phyloP scores from a whole-genome alignment of 2,888 invertebrate genomes.

The Stictocephala bisonia region DNA sequence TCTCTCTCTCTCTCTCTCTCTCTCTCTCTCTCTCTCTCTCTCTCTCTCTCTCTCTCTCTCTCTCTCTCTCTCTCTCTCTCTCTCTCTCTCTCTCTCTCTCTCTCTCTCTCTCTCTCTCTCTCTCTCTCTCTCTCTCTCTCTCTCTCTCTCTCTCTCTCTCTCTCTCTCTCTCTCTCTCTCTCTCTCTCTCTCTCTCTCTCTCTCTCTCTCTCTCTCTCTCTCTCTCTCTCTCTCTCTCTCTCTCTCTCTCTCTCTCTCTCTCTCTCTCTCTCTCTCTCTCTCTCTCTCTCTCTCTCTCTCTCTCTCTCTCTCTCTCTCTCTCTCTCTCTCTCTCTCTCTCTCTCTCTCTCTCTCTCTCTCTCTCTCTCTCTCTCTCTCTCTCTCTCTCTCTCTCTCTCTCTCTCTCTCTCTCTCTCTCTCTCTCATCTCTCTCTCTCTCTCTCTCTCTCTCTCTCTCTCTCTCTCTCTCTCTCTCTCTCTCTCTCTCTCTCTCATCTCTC shows the following conservation, averaged over 20 bases:
- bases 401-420: too few relatives aligned
- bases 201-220: not conserved
- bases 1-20: slow-evolving; percentile 1
- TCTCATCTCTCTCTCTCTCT: too few relatives aligned
- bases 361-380: too few relatives aligned
- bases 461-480: too few relatives aligned
- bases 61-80: not conserved
- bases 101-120: not conserved
- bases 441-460: too few relatives aligned
- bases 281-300: too few relatives aligned
- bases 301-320: too few relatives aligned
- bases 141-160: not conserved
- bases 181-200: slow-evolving; percentile 17
- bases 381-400: too few relatives aligned
- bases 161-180: not conserved
- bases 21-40: slow-evolving; percentile 19
- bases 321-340: too few relatives aligned
- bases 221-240: not conserved
- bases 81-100: not conserved
- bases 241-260: not conserved
- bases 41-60: slow-evolving; percentile 16
- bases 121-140: not conserved
- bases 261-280: not conserved
- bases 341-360: too few relatives aligned
- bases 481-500: too few relatives aligned